Conservation (phyloP, 2,888 invertebrate genomes). For the Phalangium opilio region DNA sequence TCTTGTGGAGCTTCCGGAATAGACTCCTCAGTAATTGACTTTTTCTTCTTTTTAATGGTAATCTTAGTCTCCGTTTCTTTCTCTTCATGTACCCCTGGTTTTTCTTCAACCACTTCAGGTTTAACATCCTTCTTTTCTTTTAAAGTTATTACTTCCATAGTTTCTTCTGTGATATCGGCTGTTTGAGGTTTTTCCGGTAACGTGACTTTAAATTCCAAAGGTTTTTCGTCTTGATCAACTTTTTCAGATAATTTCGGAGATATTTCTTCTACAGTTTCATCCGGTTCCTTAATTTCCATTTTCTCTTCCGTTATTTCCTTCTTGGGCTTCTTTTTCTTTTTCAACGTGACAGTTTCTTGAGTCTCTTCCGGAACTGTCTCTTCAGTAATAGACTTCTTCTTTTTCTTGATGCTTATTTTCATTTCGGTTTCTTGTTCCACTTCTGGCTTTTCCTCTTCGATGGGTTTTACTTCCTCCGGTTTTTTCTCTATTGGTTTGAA, state of each 20-base stretch:
- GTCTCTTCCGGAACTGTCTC: too few species aligned
- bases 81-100: neutral
- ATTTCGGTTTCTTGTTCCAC: conserved; percentile 2
- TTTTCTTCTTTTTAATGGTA: conserved; percentile 2
- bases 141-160: conserved; percentile 24
- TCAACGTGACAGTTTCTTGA: too few species aligned
- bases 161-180: conserved; percentile 18
- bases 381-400: conserved; percentile 1
- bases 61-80: neutral
- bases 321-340: conserved; percentile 5
- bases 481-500: too few species aligned
- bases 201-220: conserved; percentile 7
- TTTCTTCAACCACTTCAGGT: conserved; percentile 17
- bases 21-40: neutral
- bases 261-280: conserved; percentile 8
- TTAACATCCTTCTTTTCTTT: conserved; percentile 25
- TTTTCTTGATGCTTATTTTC: conserved; percentile 8
- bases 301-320: conserved; percentile 22
- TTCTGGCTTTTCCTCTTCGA: neutral
- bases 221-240: conserved; percentile 5
- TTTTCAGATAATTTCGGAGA: conserved; percentile 10
- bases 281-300: conserved; percentile 4
- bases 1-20: neutral
- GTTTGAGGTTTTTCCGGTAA: conserved; percentile 4
- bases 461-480: too few species aligned